These are phyloP conservation scores for Penaeus monodon DNA, from an alignment of 2,888 invertebrate species.

Conservation along the genomic window DNA sequence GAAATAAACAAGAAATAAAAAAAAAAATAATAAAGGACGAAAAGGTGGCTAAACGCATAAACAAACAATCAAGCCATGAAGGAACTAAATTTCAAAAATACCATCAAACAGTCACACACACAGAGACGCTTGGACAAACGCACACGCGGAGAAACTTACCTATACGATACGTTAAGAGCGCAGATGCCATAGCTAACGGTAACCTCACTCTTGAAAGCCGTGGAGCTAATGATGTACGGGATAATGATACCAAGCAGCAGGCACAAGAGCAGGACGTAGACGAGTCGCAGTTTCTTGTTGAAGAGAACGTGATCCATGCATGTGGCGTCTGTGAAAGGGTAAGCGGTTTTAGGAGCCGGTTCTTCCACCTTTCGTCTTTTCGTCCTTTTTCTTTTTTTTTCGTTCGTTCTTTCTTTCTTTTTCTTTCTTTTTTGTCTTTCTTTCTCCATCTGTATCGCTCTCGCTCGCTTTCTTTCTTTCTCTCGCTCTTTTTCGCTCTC, in stretches of 20 bases:
- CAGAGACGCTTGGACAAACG: not conserved
- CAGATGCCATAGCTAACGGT: constrained; percentile 1
- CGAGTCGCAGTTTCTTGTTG: not conserved
- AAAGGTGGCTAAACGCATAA: too few species aligned
- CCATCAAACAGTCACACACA: not conserved
- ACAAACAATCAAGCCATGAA: too few species aligned
- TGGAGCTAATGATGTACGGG: constrained; percentile 22
- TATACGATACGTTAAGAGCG: constrained; percentile 35
- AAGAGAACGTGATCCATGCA: constrained; percentile 3
- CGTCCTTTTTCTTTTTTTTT: too few species aligned
- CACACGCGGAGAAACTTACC: constrained; percentile 16
- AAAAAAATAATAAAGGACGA: too few species aligned
- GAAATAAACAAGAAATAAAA: too few species aligned
- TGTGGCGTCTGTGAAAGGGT: not conserved
- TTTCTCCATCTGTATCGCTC: too few species aligned
- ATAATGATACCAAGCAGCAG: constrained; percentile 30
- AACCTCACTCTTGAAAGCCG: not conserved
- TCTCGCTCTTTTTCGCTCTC: too few species aligned
- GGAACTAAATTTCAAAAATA: not conserved
- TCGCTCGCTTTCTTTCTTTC: too few species aligned
- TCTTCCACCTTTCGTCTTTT: too few species aligned
- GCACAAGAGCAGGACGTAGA: constrained; percentile 20
- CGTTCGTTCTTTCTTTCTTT: too few species aligned
- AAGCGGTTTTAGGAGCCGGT: too few species aligned
- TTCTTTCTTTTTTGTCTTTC: too few species aligned